Evolutionary conservation across 2,888 invertebrate species (phyloP), one percentile per base, ranked within the genome.

Genomic region (Therioaphis trifolii): DNA sequence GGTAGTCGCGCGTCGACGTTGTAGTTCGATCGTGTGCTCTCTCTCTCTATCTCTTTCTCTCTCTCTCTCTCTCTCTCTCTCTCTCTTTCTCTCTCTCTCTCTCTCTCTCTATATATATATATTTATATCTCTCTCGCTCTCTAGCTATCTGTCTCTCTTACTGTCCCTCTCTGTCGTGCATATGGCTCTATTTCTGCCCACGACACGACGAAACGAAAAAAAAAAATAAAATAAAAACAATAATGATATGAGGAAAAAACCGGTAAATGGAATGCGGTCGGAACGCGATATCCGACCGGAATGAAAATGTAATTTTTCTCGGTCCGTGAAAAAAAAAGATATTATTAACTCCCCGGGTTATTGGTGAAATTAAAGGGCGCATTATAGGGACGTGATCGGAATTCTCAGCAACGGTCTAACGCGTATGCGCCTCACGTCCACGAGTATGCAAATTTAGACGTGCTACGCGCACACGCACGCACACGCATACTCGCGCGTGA

Each of bases 331-430:
- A 75, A 14, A 66, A 24, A 46, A 4, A 69, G 78, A 79, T 79
- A 43, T 84, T 84, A 85, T 84, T 80, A 68, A 78, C 84, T 77
- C 58, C 69, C 40, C 71, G 66, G 40, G 58, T 63, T 78, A 61
- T 78, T 49, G 76, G 55, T 84, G 74, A 74, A 82, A 82, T 82
- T 82, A 74, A 82, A 82, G 82, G 82, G 74, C 82, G 74, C 63
- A 63, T 82, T 82, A 74, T 35, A 52, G 63, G 82, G 40, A 63
- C 82, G 82, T 82, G 82, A 74, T 74, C 82, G 82, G 82, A 82
- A 82, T 82, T 35, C 71, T 46, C 46, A 15, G 55, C 27, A 52
- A 4, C 80, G 61, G 29, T n/a, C 7, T 11, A 5, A 40, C 43
- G n/a, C 55, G 77, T 79, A 79, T 55, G 52, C 78, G 52, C 27